A percentile compares a stretch with the other conserved stretches of the same genome.
Evolutionary conservation across 2,888 invertebrate genomes (phyloP).

Genomic region (Siphlonurus alternatus): DNA sequence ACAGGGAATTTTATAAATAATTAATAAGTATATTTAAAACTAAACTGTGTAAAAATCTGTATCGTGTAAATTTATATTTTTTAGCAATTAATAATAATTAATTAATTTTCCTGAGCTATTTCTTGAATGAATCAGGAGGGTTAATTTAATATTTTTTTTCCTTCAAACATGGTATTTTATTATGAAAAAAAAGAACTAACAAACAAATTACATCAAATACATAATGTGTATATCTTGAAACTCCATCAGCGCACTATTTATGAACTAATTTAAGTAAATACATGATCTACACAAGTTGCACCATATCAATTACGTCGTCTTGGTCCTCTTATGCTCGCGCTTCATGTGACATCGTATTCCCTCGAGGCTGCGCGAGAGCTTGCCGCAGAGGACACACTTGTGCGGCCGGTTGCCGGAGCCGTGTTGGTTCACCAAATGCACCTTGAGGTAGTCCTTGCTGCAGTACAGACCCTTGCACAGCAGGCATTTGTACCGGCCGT

Average conservation of each 20-base stretch:
- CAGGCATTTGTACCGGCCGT: not conserved
- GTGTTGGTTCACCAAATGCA: not conserved
- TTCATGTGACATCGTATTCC: not conserved
- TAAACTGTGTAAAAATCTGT: too few relatives aligned
- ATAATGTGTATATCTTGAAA: too few relatives aligned
- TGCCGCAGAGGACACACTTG: not conserved
- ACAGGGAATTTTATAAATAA: too few relatives aligned
- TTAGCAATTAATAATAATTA: not conserved
- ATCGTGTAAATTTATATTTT: too few relatives aligned
- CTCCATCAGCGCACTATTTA: too few relatives aligned
- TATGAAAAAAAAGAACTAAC: too few relatives aligned
- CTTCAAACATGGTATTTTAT: too few relatives aligned
- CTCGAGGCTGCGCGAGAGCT: not conserved
- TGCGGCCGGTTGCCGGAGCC: not conserved
- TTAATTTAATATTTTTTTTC: not conserved
- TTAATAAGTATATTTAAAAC: too few relatives aligned
- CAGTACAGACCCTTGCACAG: not conserved
- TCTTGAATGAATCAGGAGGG: not conserved
- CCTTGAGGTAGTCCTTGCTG: not conserved
- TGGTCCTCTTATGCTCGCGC: not conserved
- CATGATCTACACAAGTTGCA: too few relatives aligned
- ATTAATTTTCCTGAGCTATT: not conserved
- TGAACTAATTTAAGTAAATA: too few relatives aligned
- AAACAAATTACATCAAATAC: too few relatives aligned
- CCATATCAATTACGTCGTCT: too few relatives aligned